These are phyloP conservation scores for Spinus olivaceus DNA, from an alignment of 2,797 vertebrate genomes.

Conservation along the genomic window DNA sequence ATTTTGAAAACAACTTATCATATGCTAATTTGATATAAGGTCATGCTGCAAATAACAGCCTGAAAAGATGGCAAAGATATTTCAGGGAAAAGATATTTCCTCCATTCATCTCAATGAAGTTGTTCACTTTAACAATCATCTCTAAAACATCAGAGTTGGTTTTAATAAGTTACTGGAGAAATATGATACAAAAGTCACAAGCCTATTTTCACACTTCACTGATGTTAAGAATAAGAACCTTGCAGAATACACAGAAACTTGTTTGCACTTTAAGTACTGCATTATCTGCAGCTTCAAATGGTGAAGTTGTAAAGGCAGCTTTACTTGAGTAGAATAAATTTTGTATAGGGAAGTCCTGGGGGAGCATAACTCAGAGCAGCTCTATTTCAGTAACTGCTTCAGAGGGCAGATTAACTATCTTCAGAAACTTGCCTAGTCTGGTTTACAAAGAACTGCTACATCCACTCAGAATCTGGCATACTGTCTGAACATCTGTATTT, in stretches of 20 bases:
- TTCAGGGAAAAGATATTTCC: background rate
- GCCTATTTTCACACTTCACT: background rate
- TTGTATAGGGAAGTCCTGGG: background rate
- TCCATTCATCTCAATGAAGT: background rate
- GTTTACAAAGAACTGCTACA: background rate
- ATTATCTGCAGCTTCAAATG: background rate
- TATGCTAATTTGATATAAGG: background rate
- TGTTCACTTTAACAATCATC: background rate
- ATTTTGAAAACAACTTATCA: background rate
- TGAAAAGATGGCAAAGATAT: background rate
- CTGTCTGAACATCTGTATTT: background rate
- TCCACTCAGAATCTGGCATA: background rate
- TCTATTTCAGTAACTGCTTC: background rate
- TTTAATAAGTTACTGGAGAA: background rate
- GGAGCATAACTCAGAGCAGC: background rate
- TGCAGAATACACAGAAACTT: background rate
- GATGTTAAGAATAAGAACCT: background rate
- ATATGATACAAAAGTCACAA: background rate
- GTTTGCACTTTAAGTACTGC: background rate
- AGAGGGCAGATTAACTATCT: background rate
- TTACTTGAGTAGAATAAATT: background rate
- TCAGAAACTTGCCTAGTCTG: background rate
- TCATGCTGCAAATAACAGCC: fast-evolving
- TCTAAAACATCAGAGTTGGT: background rate
- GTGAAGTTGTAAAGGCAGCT: background rate